A percentile compares a stretch with the other conserved stretches of the same genome.
phyloP scores from a whole-genome alignment of 2,797 vertebrate genomes.

The Siniperca undulata region DNA sequence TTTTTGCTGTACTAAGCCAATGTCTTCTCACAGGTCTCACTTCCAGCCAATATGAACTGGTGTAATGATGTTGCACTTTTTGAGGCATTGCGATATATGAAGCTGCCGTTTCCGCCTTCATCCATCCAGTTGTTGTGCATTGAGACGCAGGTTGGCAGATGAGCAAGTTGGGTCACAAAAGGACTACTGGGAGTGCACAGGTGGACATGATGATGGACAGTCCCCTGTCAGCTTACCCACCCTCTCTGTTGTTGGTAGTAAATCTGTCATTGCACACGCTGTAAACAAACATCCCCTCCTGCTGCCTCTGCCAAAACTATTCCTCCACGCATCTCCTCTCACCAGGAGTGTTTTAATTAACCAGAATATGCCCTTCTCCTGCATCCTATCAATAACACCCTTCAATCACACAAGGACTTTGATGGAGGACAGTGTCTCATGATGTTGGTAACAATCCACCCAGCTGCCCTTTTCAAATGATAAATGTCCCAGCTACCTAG shows the following conservation, averaged over 20 bases:
- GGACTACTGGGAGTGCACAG: conserved; percentile 33
- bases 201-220: conserved; percentile 44
- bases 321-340: conserved; percentile 4
- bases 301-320: conserved; percentile 1
- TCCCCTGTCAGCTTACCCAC: conserved; percentile 2
- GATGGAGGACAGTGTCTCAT: conserved; percentile 57
- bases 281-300: conserved; percentile 34
- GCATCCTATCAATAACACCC: conserved; percentile 28
- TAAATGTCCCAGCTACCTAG: conserved; percentile 25
- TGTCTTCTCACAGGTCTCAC: conserved; percentile 25
- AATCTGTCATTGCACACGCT: conserved; percentile 35
- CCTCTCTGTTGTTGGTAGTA: conserved; percentile 19
- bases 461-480: conserved; percentile 67
- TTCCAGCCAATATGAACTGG: background rate
- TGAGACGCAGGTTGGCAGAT: conserved; percentile 21
- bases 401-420: conserved; percentile 50
- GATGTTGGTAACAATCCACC: conserved; percentile 48
- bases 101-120: conserved; percentile 25
- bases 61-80: conserved; percentile 38
- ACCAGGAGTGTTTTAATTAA: conserved; percentile 56
- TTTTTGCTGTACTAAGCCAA: conserved; percentile 24
- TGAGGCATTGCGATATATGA: conserved; percentile 42
- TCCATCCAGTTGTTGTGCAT: conserved; percentile 19
- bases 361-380: conserved; percentile 41
- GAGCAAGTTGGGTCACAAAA: conserved; percentile 29